These are phyloP conservation scores for Morpho helenor DNA, from an alignment of 2,888 invertebrate genomes.

Conservation along the genomic window DNA sequence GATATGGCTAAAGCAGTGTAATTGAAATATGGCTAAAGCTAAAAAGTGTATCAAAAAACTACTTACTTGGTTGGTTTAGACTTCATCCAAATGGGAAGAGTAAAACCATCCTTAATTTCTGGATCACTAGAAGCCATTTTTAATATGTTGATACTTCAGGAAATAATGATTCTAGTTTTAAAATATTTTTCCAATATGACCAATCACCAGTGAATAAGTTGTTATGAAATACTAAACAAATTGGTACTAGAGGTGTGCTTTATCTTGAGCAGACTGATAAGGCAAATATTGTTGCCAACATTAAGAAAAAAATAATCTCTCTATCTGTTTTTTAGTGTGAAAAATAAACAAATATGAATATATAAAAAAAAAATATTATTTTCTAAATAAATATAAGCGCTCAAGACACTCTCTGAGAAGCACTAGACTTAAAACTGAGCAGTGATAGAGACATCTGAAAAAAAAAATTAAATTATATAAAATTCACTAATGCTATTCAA, in stretches of 20 bases:
- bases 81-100: slow-evolving; percentile 88
- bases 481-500: too few relatives aligned
- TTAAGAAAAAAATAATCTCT: slow-evolving; percentile 21
- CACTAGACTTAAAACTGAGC: slow-evolving; percentile 52
- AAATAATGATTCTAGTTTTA: too few relatives aligned
- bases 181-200: slow-evolving; percentile 16
- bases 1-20: too few relatives aligned
- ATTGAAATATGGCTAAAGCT: not conserved
- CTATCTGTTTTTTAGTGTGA: not conserved
- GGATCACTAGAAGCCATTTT: slow-evolving; percentile 76
- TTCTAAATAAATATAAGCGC: slow-evolving; percentile 29
- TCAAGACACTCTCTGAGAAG: slow-evolving; percentile 65
- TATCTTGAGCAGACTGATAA: slow-evolving; percentile 75
- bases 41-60: not conserved
- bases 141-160: slow-evolving; percentile 11
- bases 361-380: slow-evolving; percentile 10
- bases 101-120: slow-evolving; percentile 80
- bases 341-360: not conserved
- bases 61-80: slow-evolving; percentile 79
- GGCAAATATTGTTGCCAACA: slow-evolving; percentile 53
- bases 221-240: slow-evolving; percentile 43
- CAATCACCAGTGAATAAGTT: slow-evolving; percentile 38
- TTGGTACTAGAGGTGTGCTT: slow-evolving; percentile 31
- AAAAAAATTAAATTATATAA: slow-evolving; percentile 29
- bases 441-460: slow-evolving; percentile 63